Evolutionary conservation across 2,888 invertebrate species (phyloP).

Genomic region (Caenorhabditis uteleia): DNA sequence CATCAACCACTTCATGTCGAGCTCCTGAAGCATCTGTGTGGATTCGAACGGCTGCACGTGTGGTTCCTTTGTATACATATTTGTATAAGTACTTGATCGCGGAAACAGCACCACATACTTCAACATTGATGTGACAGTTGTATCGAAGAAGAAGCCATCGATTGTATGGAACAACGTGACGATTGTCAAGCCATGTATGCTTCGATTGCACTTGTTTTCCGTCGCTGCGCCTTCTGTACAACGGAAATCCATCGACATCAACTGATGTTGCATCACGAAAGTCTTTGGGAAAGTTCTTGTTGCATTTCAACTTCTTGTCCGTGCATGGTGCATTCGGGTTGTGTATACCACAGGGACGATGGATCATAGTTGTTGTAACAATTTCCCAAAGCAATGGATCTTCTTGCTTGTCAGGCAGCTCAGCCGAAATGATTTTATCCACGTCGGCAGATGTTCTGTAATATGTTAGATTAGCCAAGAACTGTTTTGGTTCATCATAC

Average conservation of each 20-base stretch:
- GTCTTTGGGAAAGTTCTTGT: slow-evolving; percentile 70
- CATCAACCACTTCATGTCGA: slow-evolving; percentile 10
- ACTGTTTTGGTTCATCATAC: background rate
- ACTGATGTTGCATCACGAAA: slow-evolving; percentile 59
- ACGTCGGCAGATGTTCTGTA: slow-evolving; percentile 12
- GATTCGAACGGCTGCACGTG: slow-evolving; percentile 1
- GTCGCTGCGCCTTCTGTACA: slow-evolving; percentile 64
- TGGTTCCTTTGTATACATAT: slow-evolving; percentile 6
- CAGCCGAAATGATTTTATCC: slow-evolving; percentile 32
- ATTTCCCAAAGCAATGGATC: slow-evolving; percentile 43
- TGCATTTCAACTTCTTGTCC: slow-evolving; percentile 68
- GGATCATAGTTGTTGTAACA: slow-evolving; percentile 53
- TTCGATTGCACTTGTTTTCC: slow-evolving; percentile 21
- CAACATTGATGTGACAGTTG: slow-evolving; percentile 60
- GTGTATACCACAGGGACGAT: slow-evolving; percentile 55
- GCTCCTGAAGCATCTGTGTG: background rate
- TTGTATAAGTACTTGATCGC: slow-evolving; percentile 18
- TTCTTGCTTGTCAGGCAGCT: slow-evolving; percentile 45
- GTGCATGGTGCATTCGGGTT: slow-evolving; percentile 69
- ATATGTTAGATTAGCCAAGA: background rate
- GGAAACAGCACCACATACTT: slow-evolving; percentile 59
- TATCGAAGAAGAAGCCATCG: slow-evolving; percentile 42
- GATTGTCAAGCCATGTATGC: slow-evolving; percentile 44
- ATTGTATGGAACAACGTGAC: slow-evolving; percentile 70
- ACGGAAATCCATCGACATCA: slow-evolving; percentile 68